Evolutionary conservation across 2,113 vertebrate genomes (phyloP), one percentile per base, ranked within the genome.

Genomic region (Odontesthes bonariensis): DNA sequence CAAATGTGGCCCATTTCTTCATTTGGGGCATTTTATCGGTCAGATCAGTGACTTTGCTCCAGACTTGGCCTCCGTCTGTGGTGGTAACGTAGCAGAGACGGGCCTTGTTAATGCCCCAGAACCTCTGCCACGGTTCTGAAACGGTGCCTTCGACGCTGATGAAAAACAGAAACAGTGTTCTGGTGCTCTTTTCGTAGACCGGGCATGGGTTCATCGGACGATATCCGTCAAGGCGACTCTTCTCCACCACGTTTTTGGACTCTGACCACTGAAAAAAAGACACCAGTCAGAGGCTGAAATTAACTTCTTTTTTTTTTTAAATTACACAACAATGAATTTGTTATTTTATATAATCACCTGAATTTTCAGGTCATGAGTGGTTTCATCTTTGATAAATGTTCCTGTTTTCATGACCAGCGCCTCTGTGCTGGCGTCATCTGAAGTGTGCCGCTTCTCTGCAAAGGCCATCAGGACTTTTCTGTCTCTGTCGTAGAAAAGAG

Each of bases 61-160:
- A 73, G 27, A 35, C 63, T 6, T 35, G 19, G 20, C 70, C 70
- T 5, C 10, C 59, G 17, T 73, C 70, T 7, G 19, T 55, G 58
- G 49, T 55, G 10, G 70, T 63, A 11, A 63, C 9, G 33, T 63
- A 73, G 70, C 70, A 73, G 49, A 73, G 69, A n/a, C 19, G 49
- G 49, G 59, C 40, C 51, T 63, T 55, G 27, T 63, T 73, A 51
- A 20, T 33, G 23, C 68, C 56, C 31, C 19, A 49, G 14, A 59
- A 61, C 49, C 35, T 54, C 49, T 62, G 69, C 58, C 58, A 54
- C 6, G 22, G 2, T 31, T 73, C 69, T 1, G 58, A 44, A 16
- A 54, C 59, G 1, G 4, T 53, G 3, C 58, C 69, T 22, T 73
- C 49, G 8, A 73, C 8, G 3, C 58, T 32, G 23, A 73, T 44